Percentiles rank a stretch among this genome's conserved stretches.
Conservation (phyloP, 2,113 vertebrate genomes). For the Tichodroma muraria region DNA sequence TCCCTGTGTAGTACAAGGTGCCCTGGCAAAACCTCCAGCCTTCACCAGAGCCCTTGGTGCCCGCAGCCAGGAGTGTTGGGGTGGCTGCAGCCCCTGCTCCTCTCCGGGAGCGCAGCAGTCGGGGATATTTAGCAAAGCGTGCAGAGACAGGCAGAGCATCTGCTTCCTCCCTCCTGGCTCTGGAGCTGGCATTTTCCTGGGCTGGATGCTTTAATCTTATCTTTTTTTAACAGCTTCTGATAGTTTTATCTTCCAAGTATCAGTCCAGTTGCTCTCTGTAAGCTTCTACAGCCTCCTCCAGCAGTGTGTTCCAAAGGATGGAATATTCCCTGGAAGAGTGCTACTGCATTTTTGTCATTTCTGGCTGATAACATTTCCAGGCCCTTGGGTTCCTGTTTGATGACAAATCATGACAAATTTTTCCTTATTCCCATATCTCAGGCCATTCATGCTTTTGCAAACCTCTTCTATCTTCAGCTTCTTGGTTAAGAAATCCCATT, state of each 20-base stretch:
- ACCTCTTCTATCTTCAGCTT: background rate
- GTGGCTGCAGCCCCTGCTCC: background rate
- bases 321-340: background rate
- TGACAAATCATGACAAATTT: background rate
- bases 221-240: background rate
- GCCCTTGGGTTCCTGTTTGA: background rate
- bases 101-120: accelerated
- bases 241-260: background rate
- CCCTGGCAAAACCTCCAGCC: background rate
- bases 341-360: background rate
- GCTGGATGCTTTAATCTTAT: background rate
- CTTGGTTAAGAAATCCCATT: background rate
- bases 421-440: background rate
- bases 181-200: background rate
- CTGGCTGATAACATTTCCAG: background rate
- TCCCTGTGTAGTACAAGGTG: background rate
- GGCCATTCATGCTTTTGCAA: background rate
- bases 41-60: background rate
- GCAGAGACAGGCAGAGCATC: background rate
- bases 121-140: background rate
- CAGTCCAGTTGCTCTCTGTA: background rate
- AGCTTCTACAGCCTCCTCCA: background rate
- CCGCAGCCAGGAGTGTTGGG: background rate
- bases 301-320: background rate
- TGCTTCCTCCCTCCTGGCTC: background rate